Conservation (phyloP, 2,113 vertebrate species). For the Labeo catla region DNA sequence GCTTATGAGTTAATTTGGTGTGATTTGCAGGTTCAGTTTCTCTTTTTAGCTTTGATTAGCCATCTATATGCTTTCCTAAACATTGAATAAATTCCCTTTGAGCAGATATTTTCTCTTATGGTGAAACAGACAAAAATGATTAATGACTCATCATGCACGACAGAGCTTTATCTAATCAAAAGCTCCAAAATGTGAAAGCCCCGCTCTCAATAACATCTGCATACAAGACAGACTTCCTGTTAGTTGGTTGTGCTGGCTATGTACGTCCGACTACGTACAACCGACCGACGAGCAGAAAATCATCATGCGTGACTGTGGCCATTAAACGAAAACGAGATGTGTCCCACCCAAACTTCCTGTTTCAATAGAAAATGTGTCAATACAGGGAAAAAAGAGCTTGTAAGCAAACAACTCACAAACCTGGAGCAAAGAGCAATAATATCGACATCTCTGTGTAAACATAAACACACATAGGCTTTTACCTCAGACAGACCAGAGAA, state of each 20-base stretch:
- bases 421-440: slow-evolving; percentile 9
- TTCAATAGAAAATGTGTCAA: not conserved
- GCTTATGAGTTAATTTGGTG: too few relatives aligned
- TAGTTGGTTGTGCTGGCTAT: not conserved
- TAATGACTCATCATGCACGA: not conserved
- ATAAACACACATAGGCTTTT: slow-evolving; percentile 37
- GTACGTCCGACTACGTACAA: not conserved
- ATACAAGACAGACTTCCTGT: not conserved
- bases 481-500: slow-evolving; percentile 31
- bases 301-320: not conserved
- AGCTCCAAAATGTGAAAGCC: not conserved
- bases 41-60: too few relatives aligned
- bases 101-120: not conserved
- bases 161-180: not conserved
- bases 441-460: slow-evolving; percentile 41
- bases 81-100: too few relatives aligned
- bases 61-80: too few relatives aligned
- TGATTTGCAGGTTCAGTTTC: too few relatives aligned
- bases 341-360: not conserved
- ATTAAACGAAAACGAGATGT: not conserved
- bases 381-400: not conserved
- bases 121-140: not conserved
- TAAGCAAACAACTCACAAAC: slow-evolving; percentile 15
- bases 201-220: not conserved
- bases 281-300: not conserved